Conservation (phyloP, 2,888 invertebrate species). For the Drosophila trichaetosa region DNA sequence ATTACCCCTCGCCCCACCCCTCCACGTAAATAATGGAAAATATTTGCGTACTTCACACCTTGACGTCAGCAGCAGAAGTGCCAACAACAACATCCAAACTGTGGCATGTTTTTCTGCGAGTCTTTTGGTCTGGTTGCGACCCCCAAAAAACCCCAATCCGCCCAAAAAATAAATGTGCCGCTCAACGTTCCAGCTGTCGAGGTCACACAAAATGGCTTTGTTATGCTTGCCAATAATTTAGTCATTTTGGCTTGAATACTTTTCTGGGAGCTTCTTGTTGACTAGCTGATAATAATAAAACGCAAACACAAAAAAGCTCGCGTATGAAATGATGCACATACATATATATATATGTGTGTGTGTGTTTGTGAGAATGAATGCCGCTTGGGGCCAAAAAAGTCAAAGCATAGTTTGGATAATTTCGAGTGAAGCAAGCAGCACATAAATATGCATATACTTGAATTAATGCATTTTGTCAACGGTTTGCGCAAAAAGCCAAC, state of each 20-base stretch:
- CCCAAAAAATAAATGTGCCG: not conserved
- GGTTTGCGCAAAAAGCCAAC: slow-evolving; percentile 33
- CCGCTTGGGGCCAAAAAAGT: slow-evolving; percentile 12
- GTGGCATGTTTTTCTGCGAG: slow-evolving; percentile 22
- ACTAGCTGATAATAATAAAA: slow-evolving; percentile 29
- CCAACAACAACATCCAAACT: slow-evolving; percentile 14
- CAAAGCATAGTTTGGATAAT: slow-evolving; percentile 18
- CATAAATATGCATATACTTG: slow-evolving; percentile 53
- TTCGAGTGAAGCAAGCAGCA: slow-evolving; percentile 29
- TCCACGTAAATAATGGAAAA: slow-evolving; percentile 25
- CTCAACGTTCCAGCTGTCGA: slow-evolving; percentile 3
- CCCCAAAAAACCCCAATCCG: not conserved
- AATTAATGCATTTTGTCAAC: slow-evolving; percentile 66
- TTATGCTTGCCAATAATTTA: slow-evolving; percentile 67
- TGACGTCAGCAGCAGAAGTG: slow-evolving; percentile 36
- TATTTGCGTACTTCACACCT: slow-evolving; percentile 50
- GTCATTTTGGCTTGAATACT: slow-evolving; percentile 46
- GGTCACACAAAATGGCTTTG: slow-evolving; percentile 40
- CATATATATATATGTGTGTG: not conserved
- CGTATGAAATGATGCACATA: not conserved
- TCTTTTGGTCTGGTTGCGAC: slow-evolving; percentile 9
- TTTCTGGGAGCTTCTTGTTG: slow-evolving; percentile 32
- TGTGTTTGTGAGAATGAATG: not conserved
- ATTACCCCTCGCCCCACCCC: not conserved
- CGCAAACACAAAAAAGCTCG: slow-evolving; percentile 12